A percentile compares a stretch with the other conserved stretches of the same genome.
These are phyloP conservation scores for Mnemiopsis leidyi DNA, from an alignment of 37 sponge, comb jelly and placozoan species.

Conservation along the genomic window DNA sequence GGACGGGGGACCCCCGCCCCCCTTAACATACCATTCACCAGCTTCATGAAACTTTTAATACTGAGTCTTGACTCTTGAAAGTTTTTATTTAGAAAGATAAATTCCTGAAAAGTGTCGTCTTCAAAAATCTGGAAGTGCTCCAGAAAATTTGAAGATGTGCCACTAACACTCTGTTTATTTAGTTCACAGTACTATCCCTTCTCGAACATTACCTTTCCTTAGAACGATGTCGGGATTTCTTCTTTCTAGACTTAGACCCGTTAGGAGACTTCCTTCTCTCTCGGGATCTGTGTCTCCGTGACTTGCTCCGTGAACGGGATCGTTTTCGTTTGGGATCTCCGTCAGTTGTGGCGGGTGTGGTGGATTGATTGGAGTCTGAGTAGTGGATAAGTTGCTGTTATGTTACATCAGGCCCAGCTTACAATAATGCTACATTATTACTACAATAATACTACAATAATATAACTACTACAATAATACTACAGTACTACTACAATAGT, in stretches of 20 bases:
- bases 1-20: too few relatives aligned
- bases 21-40: too few relatives aligned
- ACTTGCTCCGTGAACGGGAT: conserved; percentile 1
- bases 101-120: too few relatives aligned
- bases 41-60: too few relatives aligned
- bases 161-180: neutral
- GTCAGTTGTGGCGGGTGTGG: neutral
- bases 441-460: too few relatives aligned
- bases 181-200: neutral
- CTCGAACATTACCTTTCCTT: neutral
- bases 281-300: neutral
- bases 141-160: neutral
- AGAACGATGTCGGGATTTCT: conserved; percentile 12
- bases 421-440: too few relatives aligned
- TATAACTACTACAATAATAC: too few relatives aligned
- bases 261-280: conserved; percentile 21
- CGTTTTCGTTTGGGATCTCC: neutral
- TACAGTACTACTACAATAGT: too few relatives aligned
- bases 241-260: conserved; percentile 35
- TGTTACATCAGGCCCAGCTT: neutral
- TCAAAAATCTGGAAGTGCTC: neutral
- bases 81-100: too few relatives aligned
- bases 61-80: too few relatives aligned
- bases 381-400: neutral
- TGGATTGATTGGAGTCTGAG: neutral